phyloP scores from a whole-genome alignment of 2,113 vertebrate species.

The Herpetotheres cachinnans region DNA sequence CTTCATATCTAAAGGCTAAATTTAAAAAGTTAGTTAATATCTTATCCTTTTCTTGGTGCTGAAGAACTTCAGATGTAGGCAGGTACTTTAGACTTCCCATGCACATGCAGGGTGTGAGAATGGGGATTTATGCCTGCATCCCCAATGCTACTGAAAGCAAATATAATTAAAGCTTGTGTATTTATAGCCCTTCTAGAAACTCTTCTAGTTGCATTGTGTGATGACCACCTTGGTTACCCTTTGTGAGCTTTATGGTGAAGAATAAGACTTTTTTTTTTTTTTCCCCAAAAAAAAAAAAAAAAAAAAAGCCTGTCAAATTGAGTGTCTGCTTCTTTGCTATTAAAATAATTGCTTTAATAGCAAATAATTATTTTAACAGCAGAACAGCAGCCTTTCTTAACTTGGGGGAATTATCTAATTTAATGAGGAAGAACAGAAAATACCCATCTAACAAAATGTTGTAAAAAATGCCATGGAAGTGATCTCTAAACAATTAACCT shows the following conservation, averaged over 20 bases:
- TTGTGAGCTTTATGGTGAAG: not conserved
- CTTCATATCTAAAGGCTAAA: not conserved
- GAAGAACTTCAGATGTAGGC: not conserved
- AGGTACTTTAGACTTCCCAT: not conserved
- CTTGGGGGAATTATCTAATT: constrained; percentile 69
- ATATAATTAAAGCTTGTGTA: constrained; percentile 31
- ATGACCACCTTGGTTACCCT: not conserved
- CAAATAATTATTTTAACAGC: constrained; percentile 68
- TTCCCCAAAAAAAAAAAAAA: not conserved
- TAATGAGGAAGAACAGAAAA: constrained; percentile 68
- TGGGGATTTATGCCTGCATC: not conserved
- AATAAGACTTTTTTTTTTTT: not conserved
- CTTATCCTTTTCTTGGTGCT: not conserved
- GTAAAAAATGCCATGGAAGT: constrained; percentile 57
- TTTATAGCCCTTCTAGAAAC: constrained; percentile 2
- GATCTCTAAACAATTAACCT: constrained; percentile 73
- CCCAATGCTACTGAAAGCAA: not conserved
- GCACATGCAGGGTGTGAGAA: not conserved
- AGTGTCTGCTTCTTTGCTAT: constrained; percentile 53
- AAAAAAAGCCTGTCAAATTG: constrained; percentile 33
- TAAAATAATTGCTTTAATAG: constrained; percentile 69
- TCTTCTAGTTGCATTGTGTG: not conserved
- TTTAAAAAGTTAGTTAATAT: not conserved
- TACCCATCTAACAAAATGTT: constrained; percentile 63
- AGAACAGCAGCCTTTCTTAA: constrained; percentile 67